A percentile compares a stretch with the other conserved stretches of the same genome.
These are phyloP conservation scores for Calameuta pallipes DNA, from an alignment of 2,888 invertebrate genomes.

Conservation along the genomic window DNA sequence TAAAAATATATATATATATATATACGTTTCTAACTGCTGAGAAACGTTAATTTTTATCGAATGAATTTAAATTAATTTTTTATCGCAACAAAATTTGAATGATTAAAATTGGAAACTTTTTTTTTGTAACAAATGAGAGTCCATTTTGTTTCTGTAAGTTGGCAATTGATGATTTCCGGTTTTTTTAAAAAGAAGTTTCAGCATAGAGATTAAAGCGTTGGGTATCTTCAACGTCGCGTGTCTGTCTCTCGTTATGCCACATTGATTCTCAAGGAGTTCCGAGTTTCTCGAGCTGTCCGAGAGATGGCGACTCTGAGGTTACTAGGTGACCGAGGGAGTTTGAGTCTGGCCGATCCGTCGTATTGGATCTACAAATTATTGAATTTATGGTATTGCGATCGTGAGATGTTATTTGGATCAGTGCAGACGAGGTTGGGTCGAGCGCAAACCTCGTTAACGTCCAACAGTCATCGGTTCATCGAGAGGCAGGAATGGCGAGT, in stretches of 20 bases:
- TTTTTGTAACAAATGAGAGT: background rate
- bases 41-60: background rate
- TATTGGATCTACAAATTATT: background rate
- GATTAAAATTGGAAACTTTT: background rate
- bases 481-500: background rate
- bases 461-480: background rate
- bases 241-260: constrained; percentile 1
- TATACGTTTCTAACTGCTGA: too few relatives aligned
- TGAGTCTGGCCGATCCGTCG: background rate
- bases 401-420: background rate
- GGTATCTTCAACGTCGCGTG: constrained; percentile 2
- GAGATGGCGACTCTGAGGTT: background rate
- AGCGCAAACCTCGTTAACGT: background rate
- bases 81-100: background rate
- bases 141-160: background rate
- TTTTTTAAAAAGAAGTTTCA: background rate
- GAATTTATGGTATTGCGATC: background rate
- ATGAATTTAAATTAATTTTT: background rate
- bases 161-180: background rate
- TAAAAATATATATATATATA: background rate
- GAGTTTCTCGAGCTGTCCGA: background rate
- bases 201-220: background rate
- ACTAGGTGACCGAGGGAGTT: constrained; percentile 4
- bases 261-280: background rate
- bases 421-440: background rate